Conservation (phyloP, 2,888 invertebrate genomes). For the Stenotaenia linearis region DNA sequence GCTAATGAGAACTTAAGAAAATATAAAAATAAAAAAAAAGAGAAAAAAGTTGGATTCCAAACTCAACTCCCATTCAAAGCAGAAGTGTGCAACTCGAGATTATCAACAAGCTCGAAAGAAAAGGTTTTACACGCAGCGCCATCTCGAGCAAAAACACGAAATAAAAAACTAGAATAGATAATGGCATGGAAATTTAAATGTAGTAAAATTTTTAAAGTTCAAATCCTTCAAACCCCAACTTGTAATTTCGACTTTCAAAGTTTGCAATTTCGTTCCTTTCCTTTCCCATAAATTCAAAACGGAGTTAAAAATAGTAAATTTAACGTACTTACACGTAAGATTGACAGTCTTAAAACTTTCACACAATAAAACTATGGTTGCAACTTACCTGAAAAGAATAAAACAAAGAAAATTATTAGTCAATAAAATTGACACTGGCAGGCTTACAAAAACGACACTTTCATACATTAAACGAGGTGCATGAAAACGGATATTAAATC, state of each 20-base stretch:
- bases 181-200: too few species aligned
- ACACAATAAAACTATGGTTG: background rate
- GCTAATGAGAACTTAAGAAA: constrained; percentile 5
- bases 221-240: too few species aligned
- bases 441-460: background rate
- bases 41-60: background rate
- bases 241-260: too few species aligned
- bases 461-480: constrained; percentile 14
- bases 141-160: background rate
- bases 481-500: constrained; percentile 21
- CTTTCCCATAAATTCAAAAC: too few species aligned
- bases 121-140: background rate
- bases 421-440: background rate
- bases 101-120: background rate
- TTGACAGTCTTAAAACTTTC: background rate
- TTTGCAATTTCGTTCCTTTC: too few species aligned
- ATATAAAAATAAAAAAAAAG: background rate
- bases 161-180: background rate
- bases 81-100: constrained; percentile 9
- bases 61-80: constrained; percentile 26
- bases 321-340: background rate
- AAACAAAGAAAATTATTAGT: constrained; percentile 20
- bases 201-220: too few species aligned
- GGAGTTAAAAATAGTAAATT: too few species aligned
- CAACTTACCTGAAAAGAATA: constrained; percentile 13